A percentile compares a stretch with the other conserved stretches of the same genome.
Conservation (phyloP, 2,113 vertebrate species). For the Neopipo cinnamomea region DNA sequence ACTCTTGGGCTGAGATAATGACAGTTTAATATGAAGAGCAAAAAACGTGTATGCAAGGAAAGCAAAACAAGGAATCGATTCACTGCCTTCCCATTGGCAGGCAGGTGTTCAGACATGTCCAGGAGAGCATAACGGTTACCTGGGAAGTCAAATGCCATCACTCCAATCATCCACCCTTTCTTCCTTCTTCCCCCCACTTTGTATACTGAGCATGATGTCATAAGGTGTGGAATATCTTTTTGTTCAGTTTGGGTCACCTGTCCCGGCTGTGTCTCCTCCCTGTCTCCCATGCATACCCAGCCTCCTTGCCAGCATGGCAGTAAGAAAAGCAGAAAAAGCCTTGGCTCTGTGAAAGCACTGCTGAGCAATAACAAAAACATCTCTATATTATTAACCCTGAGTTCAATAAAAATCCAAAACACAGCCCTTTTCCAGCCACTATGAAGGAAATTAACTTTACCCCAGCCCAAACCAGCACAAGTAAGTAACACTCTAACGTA, state of each 20-base stretch:
- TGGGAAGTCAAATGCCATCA: neutral
- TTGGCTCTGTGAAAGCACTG: neutral
- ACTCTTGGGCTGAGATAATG: neutral
- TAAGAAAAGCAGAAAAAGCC: neutral
- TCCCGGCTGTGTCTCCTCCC: neutral
- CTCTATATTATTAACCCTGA: too few species aligned
- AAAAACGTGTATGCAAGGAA: rapidly evolving
- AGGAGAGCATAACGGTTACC: neutral
- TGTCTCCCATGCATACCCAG: rapidly evolving
- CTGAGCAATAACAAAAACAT: neutral
- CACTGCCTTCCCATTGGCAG: neutral
- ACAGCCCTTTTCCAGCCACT: neutral
- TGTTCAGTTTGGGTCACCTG: neutral
- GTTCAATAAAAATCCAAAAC: neutral
- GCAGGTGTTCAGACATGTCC: neutral
- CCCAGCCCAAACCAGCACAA: neutral
- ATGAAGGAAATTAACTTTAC: neutral
- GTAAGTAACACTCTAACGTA: neutral
- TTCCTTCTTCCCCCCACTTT: neutral
- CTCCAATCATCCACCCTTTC: neutral
- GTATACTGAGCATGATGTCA: neutral
- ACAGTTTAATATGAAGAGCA: neutral
- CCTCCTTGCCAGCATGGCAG: rapidly evolving
- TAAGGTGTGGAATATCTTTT: neutral
- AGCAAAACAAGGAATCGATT: neutral